Conservation (phyloP, 1,140 invertebrate genomes). For the Mycetomoellerius zeteki region DNA sequence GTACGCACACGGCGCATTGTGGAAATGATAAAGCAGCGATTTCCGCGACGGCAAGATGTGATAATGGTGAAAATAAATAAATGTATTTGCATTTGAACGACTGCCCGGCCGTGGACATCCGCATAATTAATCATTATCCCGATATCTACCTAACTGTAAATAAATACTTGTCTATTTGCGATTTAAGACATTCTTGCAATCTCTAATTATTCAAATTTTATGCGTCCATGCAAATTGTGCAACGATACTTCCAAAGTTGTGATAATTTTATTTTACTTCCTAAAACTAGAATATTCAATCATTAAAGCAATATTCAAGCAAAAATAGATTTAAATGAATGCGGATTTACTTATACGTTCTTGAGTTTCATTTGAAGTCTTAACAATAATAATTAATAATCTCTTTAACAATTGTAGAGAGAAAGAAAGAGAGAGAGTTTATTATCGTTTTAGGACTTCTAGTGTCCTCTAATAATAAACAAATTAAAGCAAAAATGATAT, state of each 20-base stretch:
- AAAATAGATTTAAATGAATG: slow-evolving; percentile 12
- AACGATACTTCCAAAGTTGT: neutral
- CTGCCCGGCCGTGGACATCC: neutral
- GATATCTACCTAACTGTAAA: slow-evolving; percentile 70
- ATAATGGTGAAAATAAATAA: slow-evolving; percentile 55
- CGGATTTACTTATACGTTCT: neutral
- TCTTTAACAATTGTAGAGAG: neutral
- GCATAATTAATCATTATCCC: slow-evolving; percentile 54
- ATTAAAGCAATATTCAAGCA: neutral
- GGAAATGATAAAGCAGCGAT: slow-evolving; percentile 38
- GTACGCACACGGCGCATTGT: slow-evolving; percentile 5
- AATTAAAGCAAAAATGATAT: too few species aligned
- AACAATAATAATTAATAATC: neutral
- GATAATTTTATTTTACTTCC: neutral
- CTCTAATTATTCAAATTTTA: slow-evolving; percentile 51
- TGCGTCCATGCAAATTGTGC: neutral
- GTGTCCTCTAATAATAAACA: too few species aligned
- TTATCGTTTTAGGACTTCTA: too few species aligned
- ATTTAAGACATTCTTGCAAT: slow-evolving; percentile 47
- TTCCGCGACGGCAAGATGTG: slow-evolving; percentile 30
- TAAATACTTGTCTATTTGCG: slow-evolving; percentile 45
- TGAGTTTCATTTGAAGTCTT: neutral
- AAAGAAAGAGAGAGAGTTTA: too few species aligned
- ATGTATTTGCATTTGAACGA: slow-evolving; percentile 61
- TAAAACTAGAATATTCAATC: neutral